Evolutionary conservation across 2,888 invertebrate genomes (phyloP).

Genomic region (Bugula neritina): DNA sequence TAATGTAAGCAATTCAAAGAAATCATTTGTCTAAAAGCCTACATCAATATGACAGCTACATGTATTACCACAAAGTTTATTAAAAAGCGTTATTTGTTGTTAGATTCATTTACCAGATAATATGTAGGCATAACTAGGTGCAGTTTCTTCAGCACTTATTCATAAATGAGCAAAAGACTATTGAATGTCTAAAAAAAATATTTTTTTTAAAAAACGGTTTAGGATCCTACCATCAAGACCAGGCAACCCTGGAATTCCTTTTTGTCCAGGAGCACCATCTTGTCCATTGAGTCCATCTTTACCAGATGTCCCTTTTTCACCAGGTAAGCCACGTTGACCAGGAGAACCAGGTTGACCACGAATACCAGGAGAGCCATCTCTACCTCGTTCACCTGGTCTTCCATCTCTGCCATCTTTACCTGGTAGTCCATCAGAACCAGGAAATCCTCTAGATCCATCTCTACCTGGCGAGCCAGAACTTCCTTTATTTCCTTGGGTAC

Average conservation of each 20-base stretch:
- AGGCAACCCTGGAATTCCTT: conserved; percentile 23
- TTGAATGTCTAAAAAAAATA: too few relatives aligned
- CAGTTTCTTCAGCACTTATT: too few relatives aligned
- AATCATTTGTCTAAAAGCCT: too few relatives aligned
- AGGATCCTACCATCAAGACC: conserved; percentile 19
- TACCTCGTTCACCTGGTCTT: not conserved
- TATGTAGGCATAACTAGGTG: too few relatives aligned
- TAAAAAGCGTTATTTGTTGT: too few relatives aligned
- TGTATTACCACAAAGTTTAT: too few relatives aligned
- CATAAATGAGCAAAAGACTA: too few relatives aligned
- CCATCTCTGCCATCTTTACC: conserved; percentile 9
- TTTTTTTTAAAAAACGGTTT: too few relatives aligned
- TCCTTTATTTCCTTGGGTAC: not conserved
- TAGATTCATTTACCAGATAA: too few relatives aligned
- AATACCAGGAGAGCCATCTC: not conserved
- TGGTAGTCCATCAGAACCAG: not conserved
- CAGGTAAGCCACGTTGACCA: conserved; percentile 26
- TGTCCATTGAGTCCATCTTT: conserved; percentile 25
- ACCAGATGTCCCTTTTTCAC: conserved; percentile 16
- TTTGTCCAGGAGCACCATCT: conserved; percentile 27
- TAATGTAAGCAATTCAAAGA: too few relatives aligned
- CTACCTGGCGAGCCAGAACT: not conserved
- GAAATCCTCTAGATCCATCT: not conserved
- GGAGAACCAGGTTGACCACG: conserved; percentile 12
- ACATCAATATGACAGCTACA: too few relatives aligned